Conservation (phyloP, 1,140 invertebrate genomes). For the Drosophila kepulauana region DNA sequence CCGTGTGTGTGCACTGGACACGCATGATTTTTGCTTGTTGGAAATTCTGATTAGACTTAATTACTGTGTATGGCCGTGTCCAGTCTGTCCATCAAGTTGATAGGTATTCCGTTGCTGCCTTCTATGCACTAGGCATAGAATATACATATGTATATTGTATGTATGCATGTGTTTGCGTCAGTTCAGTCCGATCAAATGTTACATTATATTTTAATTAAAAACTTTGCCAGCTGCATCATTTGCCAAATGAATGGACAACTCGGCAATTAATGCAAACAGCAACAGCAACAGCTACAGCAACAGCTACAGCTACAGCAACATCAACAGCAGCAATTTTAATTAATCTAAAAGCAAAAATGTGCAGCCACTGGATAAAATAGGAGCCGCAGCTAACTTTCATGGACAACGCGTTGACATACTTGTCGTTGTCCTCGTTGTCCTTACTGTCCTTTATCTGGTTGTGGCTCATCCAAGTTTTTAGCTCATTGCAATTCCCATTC, state of each 20-base stretch:
- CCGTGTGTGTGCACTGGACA: constrained; percentile 57
- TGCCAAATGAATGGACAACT: constrained; percentile 79
- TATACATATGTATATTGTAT: constrained; percentile 17
- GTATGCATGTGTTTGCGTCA: constrained; percentile 10
- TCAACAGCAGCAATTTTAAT: constrained; percentile 71
- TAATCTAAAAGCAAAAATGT: constrained; percentile 78
- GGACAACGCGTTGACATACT: constrained; percentile 61
- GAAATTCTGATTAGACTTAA: constrained; percentile 83
- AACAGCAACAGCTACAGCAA: constrained; percentile 52
- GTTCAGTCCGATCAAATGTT: constrained; percentile 67
- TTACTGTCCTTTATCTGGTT: constrained; percentile 11
- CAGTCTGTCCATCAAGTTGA: constrained; percentile 74
- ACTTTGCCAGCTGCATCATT: constrained; percentile 79
- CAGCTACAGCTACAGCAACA: constrained; percentile 12
- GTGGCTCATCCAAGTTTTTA: constrained; percentile 43
- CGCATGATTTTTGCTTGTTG: constrained; percentile 82
- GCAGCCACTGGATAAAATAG: constrained; percentile 43
- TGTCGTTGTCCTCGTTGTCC: constrained; percentile 31
- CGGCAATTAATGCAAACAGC: constrained; percentile 76
- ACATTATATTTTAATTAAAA: constrained; percentile 82
- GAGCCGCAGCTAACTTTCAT: constrained; percentile 52
- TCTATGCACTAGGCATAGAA: constrained; percentile 32
- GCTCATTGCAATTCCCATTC: constrained; percentile 32
- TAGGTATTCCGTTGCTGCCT: constrained; percentile 65
- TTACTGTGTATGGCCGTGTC: constrained; percentile 67